Base-by-base conservation (phyloP, 2,888 invertebrate species). In the Amphipyra tragopoginis region DNA sequence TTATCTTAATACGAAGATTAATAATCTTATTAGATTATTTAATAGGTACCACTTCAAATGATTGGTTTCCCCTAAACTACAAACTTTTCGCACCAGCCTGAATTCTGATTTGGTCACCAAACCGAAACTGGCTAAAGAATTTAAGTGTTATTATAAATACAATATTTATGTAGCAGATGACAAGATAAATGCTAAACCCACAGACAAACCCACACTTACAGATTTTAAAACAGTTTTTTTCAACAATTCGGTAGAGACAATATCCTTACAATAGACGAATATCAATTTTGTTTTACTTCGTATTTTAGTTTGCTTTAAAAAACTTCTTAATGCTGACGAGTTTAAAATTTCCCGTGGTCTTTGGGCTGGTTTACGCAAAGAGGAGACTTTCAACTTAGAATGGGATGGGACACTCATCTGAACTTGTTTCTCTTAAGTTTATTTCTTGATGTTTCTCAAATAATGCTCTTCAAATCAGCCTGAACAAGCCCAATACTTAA, bases 211-310 rank as follows among this genome's bases (percentile, higher is more conserved):
- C 72, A 72, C 72, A 70, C 72, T 44, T 33, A 5, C 7, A 33
- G 11, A 59, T 42, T 51, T 39, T 44, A 55, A 60, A 67, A 60
- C 51, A 61, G 64, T 64, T 74, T 72, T 21, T 73, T 71, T 63
- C 51, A 8, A 44, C 43, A 39, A 45, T 57, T 51, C 69, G 4
- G 10, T 29, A 11, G 36, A 38, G 45, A 11, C 38, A 34, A 40
- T 40, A 39, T 68, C 52, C 40, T 49, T 39, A 54, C 49, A 59
- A 50, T 36, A 21, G 44, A 59, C 38, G 21, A 72, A 66, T 59
- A 9, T 3, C 11, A 1, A 26, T 29, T 45, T 40, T 26, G 4
- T 52, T 33, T 42, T 40, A 40, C 44, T 34, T 58, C 33, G 38
- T 10, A 48, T 40, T 53, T 39, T 53, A 51, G 39, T 40, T 33